phyloP scores from a whole-genome alignment of 2,113 vertebrate genomes.

The Carassius auratus region DNA sequence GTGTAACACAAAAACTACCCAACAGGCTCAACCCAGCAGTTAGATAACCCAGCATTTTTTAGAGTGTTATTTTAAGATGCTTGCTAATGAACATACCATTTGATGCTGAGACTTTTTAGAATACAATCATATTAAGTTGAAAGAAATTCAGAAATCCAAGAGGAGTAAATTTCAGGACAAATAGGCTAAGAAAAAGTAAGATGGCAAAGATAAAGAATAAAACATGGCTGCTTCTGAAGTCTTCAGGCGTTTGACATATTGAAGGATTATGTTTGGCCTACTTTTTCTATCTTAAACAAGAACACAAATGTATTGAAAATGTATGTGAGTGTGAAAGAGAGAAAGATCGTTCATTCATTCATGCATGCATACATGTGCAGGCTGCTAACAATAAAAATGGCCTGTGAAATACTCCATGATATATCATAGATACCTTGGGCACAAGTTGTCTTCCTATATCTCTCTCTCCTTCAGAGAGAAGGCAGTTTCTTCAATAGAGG shows the following conservation, averaged over 20 bases:
- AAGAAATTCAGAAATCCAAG: neutral
- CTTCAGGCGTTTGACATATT: neutral
- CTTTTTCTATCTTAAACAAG: constrained; percentile 2
- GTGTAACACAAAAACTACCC: too few relatives aligned
- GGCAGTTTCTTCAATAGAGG: neutral
- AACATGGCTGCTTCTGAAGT: neutral
- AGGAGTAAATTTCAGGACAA: neutral
- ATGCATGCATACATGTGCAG: neutral
- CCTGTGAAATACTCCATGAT: constrained; percentile 4
- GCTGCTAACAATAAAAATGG: constrained; percentile 30
- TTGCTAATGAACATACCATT: neutral
- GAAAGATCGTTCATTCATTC: neutral
- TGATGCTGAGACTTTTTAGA: neutral
- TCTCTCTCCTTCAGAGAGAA: neutral
- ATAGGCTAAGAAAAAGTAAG: neutral
- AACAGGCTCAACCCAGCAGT: too few relatives aligned
- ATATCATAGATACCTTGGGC: neutral
- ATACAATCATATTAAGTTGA: neutral
- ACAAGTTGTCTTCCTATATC: constrained; percentile 2
- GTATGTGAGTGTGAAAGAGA: neutral
- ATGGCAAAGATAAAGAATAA: neutral
- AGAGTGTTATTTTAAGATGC: too few relatives aligned
- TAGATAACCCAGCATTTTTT: too few relatives aligned
- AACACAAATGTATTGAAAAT: constrained; percentile 5
- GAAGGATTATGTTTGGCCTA: neutral